These are phyloP conservation scores for Habropoda laboriosa DNA, from an alignment of 1,140 invertebrate species.

Conservation along the genomic window DNA sequence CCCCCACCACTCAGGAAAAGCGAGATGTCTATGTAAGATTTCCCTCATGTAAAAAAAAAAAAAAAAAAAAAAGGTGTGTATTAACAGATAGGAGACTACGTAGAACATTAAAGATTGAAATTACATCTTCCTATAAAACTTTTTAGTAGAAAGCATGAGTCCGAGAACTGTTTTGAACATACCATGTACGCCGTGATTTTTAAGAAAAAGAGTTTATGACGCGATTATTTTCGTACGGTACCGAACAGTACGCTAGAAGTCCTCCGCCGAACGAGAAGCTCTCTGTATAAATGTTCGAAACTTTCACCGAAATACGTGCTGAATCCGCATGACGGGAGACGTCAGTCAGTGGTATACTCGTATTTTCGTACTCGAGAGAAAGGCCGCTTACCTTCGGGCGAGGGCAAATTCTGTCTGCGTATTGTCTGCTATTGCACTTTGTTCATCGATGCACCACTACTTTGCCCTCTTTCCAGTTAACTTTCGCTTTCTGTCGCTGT, in stretches of 20 bases:
- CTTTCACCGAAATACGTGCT: slow-evolving; percentile 50
- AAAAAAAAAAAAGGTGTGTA: too few species aligned
- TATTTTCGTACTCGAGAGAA: slow-evolving; percentile 43
- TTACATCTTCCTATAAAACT: too few species aligned
- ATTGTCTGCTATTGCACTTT: not conserved
- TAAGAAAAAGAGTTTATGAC: too few species aligned
- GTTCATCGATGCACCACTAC: not conserved
- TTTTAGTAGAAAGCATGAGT: too few species aligned
- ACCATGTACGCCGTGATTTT: too few species aligned
- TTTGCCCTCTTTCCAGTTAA: not conserved
- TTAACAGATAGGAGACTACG: too few species aligned
- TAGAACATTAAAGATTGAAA: too few species aligned
- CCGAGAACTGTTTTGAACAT: too few species aligned
- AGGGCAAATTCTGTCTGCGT: not conserved
- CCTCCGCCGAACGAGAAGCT: slow-evolving; percentile 46
- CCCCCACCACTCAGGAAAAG: too few species aligned
- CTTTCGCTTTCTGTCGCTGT: slow-evolving; percentile 40
- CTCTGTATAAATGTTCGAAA: slow-evolving; percentile 54
- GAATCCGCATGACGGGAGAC: slow-evolving; percentile 46
- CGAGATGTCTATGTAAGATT: too few species aligned
- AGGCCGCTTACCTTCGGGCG: not conserved
- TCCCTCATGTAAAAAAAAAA: too few species aligned
- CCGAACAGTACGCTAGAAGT: slow-evolving; percentile 17
- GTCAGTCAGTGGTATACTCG: slow-evolving; percentile 44
- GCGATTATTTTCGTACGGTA: too few species aligned